These are phyloP conservation scores for Peromyscus attwateri DNA, from an alignment of 2,797 vertebrate species.

Conservation along the genomic window DNA sequence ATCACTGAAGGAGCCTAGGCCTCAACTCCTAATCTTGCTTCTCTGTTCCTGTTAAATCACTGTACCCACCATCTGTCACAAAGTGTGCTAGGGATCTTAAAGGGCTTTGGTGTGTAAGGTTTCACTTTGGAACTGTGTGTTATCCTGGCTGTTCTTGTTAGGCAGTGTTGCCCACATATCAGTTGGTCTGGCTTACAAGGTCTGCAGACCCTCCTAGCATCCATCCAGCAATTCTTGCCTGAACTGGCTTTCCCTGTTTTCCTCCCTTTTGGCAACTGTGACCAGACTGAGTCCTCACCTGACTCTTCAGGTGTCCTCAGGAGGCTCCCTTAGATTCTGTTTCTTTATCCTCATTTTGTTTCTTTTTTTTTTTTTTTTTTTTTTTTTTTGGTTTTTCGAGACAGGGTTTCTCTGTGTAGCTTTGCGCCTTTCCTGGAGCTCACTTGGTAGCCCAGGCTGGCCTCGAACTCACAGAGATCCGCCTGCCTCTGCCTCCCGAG, in stretches of 20 bases:
- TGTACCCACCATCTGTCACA: accelerated
- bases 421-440: too few relatives aligned
- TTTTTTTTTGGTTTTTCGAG: too few relatives aligned
- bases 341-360: neutral
- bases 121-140: neutral
- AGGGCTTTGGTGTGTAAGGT: accelerated
- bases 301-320: neutral
- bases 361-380: too few relatives aligned
- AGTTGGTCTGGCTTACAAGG: too few relatives aligned
- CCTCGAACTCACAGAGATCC: too few relatives aligned
- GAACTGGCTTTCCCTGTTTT: too few relatives aligned
- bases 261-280: neutral
- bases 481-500: too few relatives aligned
- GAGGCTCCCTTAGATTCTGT: neutral
- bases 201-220: neutral
- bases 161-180: neutral
- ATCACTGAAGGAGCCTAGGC: neutral
- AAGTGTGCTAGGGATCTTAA: neutral
- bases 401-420: too few relatives aligned
- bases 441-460: too few relatives aligned
- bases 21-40: neutral
- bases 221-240: neutral
- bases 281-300: neutral
- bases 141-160: accelerated
- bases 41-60: neutral